Percentiles rank a stretch among this genome's conserved stretches.
These are phyloP conservation scores for Poecilia gillii DNA, from an alignment of 2,797 vertebrate species.

Conservation along the genomic window DNA sequence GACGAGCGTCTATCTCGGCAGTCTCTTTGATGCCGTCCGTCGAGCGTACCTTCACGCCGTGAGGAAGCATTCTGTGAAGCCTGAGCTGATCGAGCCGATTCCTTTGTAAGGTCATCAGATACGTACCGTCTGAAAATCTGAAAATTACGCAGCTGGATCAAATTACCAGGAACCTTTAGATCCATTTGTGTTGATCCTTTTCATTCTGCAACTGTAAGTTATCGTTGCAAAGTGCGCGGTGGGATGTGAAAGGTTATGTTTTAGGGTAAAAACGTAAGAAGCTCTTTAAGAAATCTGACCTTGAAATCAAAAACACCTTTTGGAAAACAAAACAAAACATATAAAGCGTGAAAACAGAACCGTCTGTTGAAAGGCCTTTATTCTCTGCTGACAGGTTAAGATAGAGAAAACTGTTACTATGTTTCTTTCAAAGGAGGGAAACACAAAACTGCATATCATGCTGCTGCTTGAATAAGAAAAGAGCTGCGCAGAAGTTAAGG, in stretches of 20 bases:
- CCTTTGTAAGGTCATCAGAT: conserved; percentile 36
- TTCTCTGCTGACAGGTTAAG: conserved; percentile 24
- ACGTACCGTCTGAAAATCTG: conserved; percentile 46
- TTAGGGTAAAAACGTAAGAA: conserved; percentile 58
- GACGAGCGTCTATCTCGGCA: conserved; percentile 54
- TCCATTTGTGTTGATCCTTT: conserved; percentile 41
- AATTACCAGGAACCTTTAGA: conserved; percentile 50
- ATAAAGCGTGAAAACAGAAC: conserved; percentile 38
- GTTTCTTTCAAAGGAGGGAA: conserved; percentile 5
- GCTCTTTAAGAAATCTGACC: conserved; percentile 47
- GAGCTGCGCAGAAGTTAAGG: neutral
- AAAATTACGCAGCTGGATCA: conserved; percentile 33
- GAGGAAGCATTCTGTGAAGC: conserved; percentile 49
- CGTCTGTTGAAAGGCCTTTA: conserved; percentile 22
- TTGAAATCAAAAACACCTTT: conserved; percentile 35
- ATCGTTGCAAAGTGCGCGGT: conserved; percentile 40
- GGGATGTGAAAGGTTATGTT: conserved; percentile 43
- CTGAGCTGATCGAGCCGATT: conserved; percentile 58
- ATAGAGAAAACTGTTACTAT: conserved; percentile 20
- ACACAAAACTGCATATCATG: conserved; percentile 2
- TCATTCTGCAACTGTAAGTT: conserved; percentile 29
- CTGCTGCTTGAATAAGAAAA: neutral
- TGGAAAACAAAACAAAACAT: neutral
- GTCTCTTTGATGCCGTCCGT: conserved; percentile 74
- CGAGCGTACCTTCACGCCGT: conserved; percentile 63